Evolutionary conservation across 23 tunicate genomes (phyloP).

Genomic region (Styela clava): DNA sequence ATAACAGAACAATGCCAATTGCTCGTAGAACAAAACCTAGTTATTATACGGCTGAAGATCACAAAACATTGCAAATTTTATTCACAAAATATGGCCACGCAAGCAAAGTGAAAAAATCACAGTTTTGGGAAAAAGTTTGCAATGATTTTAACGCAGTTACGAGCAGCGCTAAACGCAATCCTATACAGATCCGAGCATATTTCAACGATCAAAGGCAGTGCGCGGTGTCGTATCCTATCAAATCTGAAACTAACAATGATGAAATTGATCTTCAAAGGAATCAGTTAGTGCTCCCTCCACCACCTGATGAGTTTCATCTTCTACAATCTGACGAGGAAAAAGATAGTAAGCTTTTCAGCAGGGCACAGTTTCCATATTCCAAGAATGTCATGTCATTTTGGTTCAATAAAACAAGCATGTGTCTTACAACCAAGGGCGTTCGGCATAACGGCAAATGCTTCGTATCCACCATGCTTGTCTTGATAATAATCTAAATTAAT

Average conservation of each 20-base stretch:
- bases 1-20: background rate
- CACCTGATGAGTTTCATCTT: no score
- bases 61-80: background rate
- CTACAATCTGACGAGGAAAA: no score
- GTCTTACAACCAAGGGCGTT: no score
- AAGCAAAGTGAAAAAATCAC: no score
- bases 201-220: background rate
- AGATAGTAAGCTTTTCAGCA: no score
- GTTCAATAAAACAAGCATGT: no score
- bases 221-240: background rate
- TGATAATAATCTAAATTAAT: no score
- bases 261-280: background rate
- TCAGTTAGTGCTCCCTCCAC: background rate
- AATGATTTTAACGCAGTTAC: slow-evolving; percentile 11
- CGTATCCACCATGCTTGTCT: no score
- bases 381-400: no score
- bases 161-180: background rate
- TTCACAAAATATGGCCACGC: background rate
- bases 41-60: slow-evolving; percentile 11
- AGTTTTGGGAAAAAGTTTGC: slow-evolving; percentile 21
- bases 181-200: slow-evolving; percentile 13
- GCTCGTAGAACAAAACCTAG: slow-evolving; percentile 1
- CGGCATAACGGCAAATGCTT: no score
- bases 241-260: background rate
- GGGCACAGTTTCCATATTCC: no score